phyloP scores from a whole-genome alignment of 2,888 invertebrate species.

The Taphrorychus bicolor region DNA sequence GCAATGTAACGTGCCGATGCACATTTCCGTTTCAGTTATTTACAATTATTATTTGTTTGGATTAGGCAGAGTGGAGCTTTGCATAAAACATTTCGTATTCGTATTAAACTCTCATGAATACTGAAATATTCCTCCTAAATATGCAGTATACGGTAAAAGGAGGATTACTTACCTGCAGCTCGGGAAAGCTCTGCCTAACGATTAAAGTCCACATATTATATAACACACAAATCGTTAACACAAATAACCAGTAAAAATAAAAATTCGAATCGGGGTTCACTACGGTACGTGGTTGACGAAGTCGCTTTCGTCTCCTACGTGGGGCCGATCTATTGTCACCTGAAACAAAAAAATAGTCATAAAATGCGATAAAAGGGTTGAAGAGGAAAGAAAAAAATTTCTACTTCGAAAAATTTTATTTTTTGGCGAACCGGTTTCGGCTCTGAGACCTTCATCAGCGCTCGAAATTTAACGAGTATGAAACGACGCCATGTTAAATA shows the following conservation, averaged over 20 bases:
- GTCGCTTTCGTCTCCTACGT: constrained; percentile 68
- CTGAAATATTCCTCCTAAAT: too few species aligned
- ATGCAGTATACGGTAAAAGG: too few species aligned
- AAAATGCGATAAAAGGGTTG: too few species aligned
- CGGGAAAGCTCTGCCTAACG: constrained; percentile 93
- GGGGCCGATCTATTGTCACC: constrained; percentile 55
- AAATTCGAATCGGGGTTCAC: constrained; percentile 96
- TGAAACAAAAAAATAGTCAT: constrained; percentile 35
- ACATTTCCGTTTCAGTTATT: neutral
- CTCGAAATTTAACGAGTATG: too few species aligned
- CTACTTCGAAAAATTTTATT: too few species aligned
- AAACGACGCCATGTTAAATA: too few species aligned
- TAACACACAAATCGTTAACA: constrained; percentile 86
- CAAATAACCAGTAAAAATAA: constrained; percentile 94
- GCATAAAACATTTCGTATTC: too few species aligned
- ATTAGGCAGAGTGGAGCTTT: too few species aligned
- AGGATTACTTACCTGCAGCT: constrained; percentile 74
- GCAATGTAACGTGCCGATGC: neutral
- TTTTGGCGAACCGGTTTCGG: too few species aligned
- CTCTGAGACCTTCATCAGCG: too few species aligned
- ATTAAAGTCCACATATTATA: constrained; percentile 97
- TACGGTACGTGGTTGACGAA: constrained; percentile 79
- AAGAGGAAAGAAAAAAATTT: too few species aligned
- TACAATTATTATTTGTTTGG: neutral
- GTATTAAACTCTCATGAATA: too few species aligned